phyloP scores from a whole-genome alignment of 2,113 vertebrate genomes.

The Epinephelus cyanopodus region DNA sequence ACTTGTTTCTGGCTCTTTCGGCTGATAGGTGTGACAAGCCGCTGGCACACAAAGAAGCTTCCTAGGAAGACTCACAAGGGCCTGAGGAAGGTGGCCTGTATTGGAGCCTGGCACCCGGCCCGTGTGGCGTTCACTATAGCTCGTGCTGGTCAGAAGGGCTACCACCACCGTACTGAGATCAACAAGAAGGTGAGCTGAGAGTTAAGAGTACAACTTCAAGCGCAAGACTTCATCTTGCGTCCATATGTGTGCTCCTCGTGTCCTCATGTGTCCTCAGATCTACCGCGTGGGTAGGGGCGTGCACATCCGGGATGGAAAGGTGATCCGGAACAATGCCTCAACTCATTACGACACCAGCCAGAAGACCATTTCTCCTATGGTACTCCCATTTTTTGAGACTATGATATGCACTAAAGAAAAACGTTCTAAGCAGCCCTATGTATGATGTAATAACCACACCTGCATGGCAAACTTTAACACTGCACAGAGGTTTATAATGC shows the following conservation, averaged over 20 bases:
- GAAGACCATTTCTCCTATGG: conserved; percentile 96
- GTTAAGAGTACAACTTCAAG: neutral
- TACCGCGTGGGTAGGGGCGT: conserved; percentile 94
- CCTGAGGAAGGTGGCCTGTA: conserved; percentile 96
- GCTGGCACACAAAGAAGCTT: conserved; percentile 96
- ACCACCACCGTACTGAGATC: conserved; percentile 96
- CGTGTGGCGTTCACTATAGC: conserved; percentile 93
- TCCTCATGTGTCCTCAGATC: conserved; percentile 82
- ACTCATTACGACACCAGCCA: conserved; percentile 94
- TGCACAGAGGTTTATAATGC: neutral
- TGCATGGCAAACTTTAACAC: neutral
- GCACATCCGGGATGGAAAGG: conserved; percentile 94
- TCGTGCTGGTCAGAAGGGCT: conserved; percentile 96
- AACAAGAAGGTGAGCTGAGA: conserved; percentile 92
- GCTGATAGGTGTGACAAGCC: conserved; percentile 92
- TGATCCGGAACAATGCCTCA: conserved; percentile 94
- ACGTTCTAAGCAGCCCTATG: neutral
- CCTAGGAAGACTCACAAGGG: conserved; percentile 97
- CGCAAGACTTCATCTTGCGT: neutral
- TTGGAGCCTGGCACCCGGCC: conserved; percentile 97
- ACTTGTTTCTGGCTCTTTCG: neutral
- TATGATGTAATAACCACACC: neutral
- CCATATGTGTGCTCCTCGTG: neutral
- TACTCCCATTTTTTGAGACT: conserved; percentile 60
- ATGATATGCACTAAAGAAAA: neutral